These are phyloP conservation scores for Cryptotis parvus DNA, from an alignment of 2,113 vertebrate species.

Conservation along the genomic window DNA sequence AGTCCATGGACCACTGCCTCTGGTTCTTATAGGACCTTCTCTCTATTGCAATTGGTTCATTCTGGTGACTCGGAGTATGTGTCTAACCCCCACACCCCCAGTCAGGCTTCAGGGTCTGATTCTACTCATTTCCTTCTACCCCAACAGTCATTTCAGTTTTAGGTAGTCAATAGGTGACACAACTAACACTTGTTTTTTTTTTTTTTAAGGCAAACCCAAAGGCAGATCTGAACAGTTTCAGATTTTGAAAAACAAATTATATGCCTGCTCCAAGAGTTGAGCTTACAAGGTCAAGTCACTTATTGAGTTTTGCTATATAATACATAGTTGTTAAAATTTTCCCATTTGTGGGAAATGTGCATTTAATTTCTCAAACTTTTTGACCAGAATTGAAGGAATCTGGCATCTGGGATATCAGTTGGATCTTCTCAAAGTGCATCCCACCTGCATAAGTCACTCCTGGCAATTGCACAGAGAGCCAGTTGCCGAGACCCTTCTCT, in stretches of 20 bases:
- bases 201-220: background rate
- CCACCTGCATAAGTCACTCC: background rate
- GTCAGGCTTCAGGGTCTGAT: background rate
- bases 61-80: background rate
- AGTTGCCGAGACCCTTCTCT: background rate
- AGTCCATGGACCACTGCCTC: background rate
- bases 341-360: background rate
- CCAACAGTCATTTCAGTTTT: background rate
- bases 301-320: no score
- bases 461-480: background rate
- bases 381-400: background rate
- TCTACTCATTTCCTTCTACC: background rate
- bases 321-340: background rate
- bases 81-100: background rate
- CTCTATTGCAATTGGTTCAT: background rate
- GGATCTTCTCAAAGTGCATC: background rate
- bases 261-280: background rate
- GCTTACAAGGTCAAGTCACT: background rate
- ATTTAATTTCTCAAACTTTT: background rate
- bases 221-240: background rate
- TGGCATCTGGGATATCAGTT: background rate
- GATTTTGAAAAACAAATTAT: background rate
- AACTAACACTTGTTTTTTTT: no score
- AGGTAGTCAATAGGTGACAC: background rate
- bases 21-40: background rate